phyloP scores from a whole-genome alignment of 2,888 invertebrate genomes.

The Ormyrus pomaceus region DNA sequence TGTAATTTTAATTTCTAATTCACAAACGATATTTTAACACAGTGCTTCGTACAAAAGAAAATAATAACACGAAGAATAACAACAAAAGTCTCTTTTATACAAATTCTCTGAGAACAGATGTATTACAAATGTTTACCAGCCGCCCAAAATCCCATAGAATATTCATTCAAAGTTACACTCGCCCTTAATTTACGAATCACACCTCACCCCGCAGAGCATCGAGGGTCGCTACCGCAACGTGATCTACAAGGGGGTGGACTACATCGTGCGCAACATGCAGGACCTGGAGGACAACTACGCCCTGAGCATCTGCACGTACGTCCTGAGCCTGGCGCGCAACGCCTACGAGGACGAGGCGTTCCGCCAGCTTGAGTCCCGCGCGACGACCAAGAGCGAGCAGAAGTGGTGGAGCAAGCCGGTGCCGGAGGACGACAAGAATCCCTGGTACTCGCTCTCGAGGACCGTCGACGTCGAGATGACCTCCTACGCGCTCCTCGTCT shows the following conservation, averaged over 20 bases:
- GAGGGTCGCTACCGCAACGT: slow-evolving; percentile 79
- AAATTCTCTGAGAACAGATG: too few species aligned
- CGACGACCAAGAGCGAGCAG: slow-evolving; percentile 78
- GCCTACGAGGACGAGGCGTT: slow-evolving; percentile 82
- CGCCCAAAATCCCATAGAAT: too few species aligned
- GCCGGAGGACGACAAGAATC: slow-evolving; percentile 79
- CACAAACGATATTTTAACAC: too few species aligned
- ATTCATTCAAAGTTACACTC: too few species aligned
- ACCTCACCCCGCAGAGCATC: slow-evolving; percentile 59
- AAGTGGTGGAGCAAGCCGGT: slow-evolving; percentile 89
- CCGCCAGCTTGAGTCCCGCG: slow-evolving; percentile 78
- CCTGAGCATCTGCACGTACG: slow-evolving; percentile 86
- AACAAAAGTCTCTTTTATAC: too few species aligned
- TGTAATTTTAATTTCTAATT: too few species aligned
- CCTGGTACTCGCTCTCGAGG: slow-evolving; percentile 81
- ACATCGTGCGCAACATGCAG: slow-evolving; percentile 82
- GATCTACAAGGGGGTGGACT: slow-evolving; percentile 87
- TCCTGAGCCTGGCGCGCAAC: slow-evolving; percentile 86
- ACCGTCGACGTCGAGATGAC: slow-evolving; percentile 91
- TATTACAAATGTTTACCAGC: too few species aligned
- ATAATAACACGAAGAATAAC: too few species aligned
- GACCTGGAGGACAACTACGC: slow-evolving; percentile 84
- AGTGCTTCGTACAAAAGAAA: too few species aligned
- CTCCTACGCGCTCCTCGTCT: slow-evolving; percentile 89
- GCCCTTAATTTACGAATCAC: too few species aligned